These are phyloP conservation scores for Tetranychus truncatus DNA, from an alignment of 2,888 invertebrate genomes.

Conservation along the genomic window DNA sequence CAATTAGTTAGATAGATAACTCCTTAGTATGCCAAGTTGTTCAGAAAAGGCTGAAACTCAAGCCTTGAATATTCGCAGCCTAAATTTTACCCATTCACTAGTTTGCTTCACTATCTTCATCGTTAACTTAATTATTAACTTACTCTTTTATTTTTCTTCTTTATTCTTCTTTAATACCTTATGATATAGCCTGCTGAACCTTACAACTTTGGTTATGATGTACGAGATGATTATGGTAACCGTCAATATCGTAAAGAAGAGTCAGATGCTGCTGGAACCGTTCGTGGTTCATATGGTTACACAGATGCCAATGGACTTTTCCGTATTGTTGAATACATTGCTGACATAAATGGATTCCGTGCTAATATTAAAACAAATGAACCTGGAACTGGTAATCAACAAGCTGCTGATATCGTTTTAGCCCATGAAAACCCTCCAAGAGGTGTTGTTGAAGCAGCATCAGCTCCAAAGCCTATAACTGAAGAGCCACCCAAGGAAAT, in stretches of 20 bases:
- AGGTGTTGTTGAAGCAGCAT: constrained; percentile 1
- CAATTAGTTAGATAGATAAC: too few species aligned
- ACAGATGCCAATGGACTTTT: constrained; percentile 26
- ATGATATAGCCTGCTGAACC: constrained; percentile 22
- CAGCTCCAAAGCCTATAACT: background rate
- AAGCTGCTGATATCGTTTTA: constrained; percentile 22
- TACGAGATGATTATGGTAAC: constrained; percentile 26
- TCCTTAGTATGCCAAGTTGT: too few species aligned
- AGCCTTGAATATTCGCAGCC: background rate
- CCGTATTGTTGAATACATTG: constrained; percentile 26
- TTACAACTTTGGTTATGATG: constrained; percentile 26
- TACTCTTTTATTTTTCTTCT: background rate
- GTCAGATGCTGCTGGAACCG: constrained; percentile 24
- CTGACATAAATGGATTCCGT: constrained; percentile 27
- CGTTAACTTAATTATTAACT: background rate
- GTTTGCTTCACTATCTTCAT: background rate
- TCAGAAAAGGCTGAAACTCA: background rate
- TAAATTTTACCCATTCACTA: background rate
- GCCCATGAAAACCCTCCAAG: background rate
- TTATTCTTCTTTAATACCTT: too few species aligned
- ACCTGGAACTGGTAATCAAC: constrained; percentile 23
- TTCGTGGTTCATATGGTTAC: constrained; percentile 27
- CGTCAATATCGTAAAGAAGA: constrained; percentile 25
- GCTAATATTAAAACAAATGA: constrained; percentile 25
- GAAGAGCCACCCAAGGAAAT: background rate